phyloP scores from a whole-genome alignment of 2,113 vertebrate genomes.

The Heterochromis multidens region DNA sequence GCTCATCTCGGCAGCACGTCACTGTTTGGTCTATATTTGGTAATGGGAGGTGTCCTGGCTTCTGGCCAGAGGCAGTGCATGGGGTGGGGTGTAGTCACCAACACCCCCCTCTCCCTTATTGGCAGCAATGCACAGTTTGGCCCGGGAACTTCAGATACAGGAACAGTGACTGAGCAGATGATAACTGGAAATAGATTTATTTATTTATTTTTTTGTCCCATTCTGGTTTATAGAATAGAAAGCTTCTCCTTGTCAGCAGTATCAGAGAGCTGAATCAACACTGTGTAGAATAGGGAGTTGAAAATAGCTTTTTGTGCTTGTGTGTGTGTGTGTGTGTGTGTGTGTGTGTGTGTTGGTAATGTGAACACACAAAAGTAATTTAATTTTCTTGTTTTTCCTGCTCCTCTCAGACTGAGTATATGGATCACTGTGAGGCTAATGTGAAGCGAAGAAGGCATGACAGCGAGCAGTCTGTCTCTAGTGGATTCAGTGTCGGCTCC shows the following conservation, averaged over 20 bases:
- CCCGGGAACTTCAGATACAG: slow-evolving; percentile 12
- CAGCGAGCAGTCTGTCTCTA: slow-evolving; percentile 81
- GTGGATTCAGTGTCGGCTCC: slow-evolving; percentile 28
- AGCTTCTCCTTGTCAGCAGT: background rate
- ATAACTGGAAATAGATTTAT: slow-evolving; percentile 3
- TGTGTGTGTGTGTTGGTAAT: background rate
- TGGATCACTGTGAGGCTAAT: slow-evolving; percentile 81
- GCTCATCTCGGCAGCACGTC: slow-evolving; percentile 65
- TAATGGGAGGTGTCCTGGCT: slow-evolving; percentile 69
- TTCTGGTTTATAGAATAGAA: background rate
- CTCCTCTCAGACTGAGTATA: slow-evolving; percentile 76
- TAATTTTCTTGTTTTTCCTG: background rate
- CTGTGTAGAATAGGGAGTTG: background rate
- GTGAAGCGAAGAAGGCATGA: slow-evolving; percentile 84
- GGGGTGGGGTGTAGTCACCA: slow-evolving; percentile 62
- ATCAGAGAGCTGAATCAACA: background rate
- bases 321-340: rapidly evolving
- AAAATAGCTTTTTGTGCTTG: background rate
- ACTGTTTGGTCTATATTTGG: slow-evolving; percentile 76
- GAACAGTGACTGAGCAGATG: slow-evolving; percentile 14
- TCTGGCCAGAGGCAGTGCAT: slow-evolving; percentile 44
- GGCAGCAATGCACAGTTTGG: slow-evolving; percentile 1
- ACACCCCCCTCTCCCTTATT: slow-evolving; percentile 1
- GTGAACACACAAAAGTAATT: background rate
- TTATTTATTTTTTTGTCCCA: background rate